Base-by-base conservation (phyloP, 2,888 invertebrate species). In the Cephus runcator region DNA sequence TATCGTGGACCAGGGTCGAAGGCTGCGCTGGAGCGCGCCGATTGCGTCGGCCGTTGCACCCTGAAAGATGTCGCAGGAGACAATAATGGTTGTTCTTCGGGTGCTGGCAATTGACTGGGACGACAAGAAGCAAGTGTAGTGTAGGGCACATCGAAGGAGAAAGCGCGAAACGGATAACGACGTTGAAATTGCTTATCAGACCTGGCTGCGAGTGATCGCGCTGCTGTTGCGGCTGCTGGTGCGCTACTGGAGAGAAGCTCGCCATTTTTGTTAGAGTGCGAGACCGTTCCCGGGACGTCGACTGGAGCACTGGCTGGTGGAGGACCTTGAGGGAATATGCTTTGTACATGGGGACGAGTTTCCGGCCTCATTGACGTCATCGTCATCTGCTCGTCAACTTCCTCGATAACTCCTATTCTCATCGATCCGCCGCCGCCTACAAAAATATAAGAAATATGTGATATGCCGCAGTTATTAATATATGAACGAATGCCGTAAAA, bases 311-410 rank as follows among this genome's bases (percentile, higher is more conserved):
- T 95, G 1, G 94, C 92, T 0, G 93, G 90, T 3, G 93, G 93
- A 3, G 94, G 93, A 12, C 94, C 94, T 78, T 90, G 89, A 0
- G 89, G 82, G 75, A 91, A 91, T 80, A 91, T 91, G 68, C 81
- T 90, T 76, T 88, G 85, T 15, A 91, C 88, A 78, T 90, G 91
- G 0, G 91, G 91, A 31, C 87, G 86, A 76, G 91, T 89, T 89
- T 94, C 90, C 88, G 93, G 91, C 86, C 94, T 94, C 92, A 94
- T 94, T 73, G 97, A 96, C 9, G 95, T 96, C 79, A 96, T 95
- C 12, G 97, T 97, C 86, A 94, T 93, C 90, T 97, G 97, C 88
- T 97, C 97, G 87, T 97, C 97, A 0, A 92, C 92, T 83, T 93
- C 93, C 82, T 92, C 92, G 73, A 92, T 92, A 9, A 90, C 91